Conservation (phyloP, 2,888 invertebrate species). For the Latrodectus elegans region DNA sequence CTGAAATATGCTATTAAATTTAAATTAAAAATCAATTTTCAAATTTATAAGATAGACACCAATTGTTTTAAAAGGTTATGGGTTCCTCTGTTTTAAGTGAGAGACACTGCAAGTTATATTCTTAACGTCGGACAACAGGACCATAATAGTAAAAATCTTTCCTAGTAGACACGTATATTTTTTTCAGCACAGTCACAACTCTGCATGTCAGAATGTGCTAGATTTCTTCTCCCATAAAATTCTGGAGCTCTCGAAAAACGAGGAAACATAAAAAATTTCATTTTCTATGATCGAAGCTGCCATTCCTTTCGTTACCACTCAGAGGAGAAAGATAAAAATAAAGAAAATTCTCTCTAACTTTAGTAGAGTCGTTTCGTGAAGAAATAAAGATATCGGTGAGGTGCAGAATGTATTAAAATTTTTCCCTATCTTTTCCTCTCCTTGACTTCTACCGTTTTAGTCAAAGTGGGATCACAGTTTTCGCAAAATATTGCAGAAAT, state of each 20-base stretch:
- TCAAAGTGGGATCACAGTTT: slow-evolving; percentile 3
- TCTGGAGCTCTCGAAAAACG: neutral
- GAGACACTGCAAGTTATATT: too few relatives aligned
- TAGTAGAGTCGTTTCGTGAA: slow-evolving; percentile 5
- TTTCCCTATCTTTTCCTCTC: neutral
- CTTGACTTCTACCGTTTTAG: neutral
- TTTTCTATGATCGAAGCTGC: neutral
- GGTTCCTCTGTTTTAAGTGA: too few relatives aligned
- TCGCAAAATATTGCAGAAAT: neutral
- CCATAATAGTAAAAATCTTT: too few relatives aligned
- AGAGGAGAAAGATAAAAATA: neutral
- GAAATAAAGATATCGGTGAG: slow-evolving; percentile 5
- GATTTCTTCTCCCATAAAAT: neutral
- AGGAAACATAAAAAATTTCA: neutral
- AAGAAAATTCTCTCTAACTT: slow-evolving; percentile 1
- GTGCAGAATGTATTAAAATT: neutral
- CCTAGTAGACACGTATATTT: neutral
- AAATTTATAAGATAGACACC: too few relatives aligned
- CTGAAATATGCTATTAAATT: too few relatives aligned
- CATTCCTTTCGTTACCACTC: neutral
- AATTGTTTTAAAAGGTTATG: too few relatives aligned
- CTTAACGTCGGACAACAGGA: too few relatives aligned
- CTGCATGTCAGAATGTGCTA: neutral
- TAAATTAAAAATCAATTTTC: too few relatives aligned
- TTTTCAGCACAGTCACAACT: neutral